Evolutionary conservation across 2,113 vertebrate genomes (phyloP).

Genomic region (Neotoma lepida): DNA sequence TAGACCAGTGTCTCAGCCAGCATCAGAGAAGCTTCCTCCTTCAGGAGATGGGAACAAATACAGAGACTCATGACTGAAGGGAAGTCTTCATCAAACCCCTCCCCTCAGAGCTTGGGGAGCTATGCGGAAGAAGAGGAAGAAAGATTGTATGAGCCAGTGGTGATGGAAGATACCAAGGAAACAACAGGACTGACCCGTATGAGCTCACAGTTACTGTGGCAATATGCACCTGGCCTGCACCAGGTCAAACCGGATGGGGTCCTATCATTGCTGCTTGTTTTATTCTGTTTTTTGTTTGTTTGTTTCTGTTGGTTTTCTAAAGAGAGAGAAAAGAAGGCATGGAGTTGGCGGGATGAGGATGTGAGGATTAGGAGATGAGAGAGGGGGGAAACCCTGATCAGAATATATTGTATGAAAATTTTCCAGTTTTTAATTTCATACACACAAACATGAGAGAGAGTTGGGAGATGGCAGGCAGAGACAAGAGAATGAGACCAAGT

Average conservation of each 20-base stretch:
- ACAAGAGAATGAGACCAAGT: neutral
- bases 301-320: neutral
- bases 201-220: neutral
- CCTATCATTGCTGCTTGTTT: neutral
- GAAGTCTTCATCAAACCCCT: too few relatives aligned
- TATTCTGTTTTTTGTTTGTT: neutral
- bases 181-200: neutral
- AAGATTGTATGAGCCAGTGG: neutral
- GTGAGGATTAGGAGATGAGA: neutral
- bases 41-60: neutral
- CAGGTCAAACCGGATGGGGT: neutral
- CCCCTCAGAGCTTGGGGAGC: neutral
- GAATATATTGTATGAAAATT: neutral
- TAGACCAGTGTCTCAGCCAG: neutral
- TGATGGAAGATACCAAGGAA: neutral
- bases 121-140: neutral
- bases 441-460: neutral
- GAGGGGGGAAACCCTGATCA: neutral
- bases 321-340: neutral
- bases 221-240: neutral
- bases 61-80: neutral
- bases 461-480: neutral
- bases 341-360: neutral
- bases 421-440: neutral
- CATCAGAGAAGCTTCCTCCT: neutral